Base-by-base conservation (phyloP, 2,797 vertebrate genomes). In the Lophotriccus pileatus region DNA sequence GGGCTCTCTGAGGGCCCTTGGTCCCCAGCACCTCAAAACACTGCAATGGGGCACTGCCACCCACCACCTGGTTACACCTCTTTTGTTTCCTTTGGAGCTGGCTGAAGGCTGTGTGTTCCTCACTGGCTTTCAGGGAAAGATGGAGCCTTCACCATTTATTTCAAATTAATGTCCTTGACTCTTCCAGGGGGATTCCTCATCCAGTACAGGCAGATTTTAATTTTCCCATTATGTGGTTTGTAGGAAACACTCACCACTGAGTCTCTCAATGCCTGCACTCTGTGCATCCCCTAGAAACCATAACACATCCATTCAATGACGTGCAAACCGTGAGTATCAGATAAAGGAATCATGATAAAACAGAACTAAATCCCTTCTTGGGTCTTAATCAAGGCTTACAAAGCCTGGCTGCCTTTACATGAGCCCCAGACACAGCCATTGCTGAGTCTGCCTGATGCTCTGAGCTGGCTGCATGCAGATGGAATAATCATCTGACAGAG, bases 381-480 rank as follows among this genome's bases (percentile, higher is more conserved):
- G 41, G 28, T 72, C 87, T 78, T 87, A 87, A 60, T 70, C n/a
- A 8, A 58, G 34, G 36, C 17, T 93, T 53, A 36, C 43, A 69
- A 75, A 73, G 58, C 39, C 17, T 43, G 62, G 11, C 62, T 86
- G 76, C 49, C 39, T 91, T 47, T 41, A 10, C 2, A 0, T 0
- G n/a, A 34, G 24, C 34, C 64, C 24, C 72, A 30, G 27, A 18
- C 36, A 84, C 36, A 84, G 62, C 50, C 3, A 1, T 17, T 0
- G 0, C 46, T 12, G 43, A 25, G 23, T 21, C 32, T 3, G 2
- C 8, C 14, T 4, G 12, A 18, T 30, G 75, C 8, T 67, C 63
- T 0, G 4, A 4, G 21, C 28, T 43, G 58, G 13, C 23, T 78
- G 39, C 13, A 62, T 53, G 39, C 3, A 0, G 43, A 69, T 41